These are phyloP conservation scores for Seriola rivoliana DNA, from an alignment of 2,113 vertebrate species.

Conservation along the genomic window DNA sequence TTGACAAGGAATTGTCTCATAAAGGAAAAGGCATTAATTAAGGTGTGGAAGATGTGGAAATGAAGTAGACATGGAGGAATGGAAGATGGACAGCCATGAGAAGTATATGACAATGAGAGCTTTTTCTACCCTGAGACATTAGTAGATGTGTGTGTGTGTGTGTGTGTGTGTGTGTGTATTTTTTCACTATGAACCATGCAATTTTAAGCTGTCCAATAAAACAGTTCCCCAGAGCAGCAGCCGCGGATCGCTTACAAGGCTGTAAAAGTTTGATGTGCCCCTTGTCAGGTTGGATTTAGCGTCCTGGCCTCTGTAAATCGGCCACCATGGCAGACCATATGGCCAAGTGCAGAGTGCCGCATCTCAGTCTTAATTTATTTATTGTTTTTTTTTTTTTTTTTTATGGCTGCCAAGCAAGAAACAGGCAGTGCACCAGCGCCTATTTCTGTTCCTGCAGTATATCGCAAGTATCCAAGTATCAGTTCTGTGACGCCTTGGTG, in stretches of 20 bases:
- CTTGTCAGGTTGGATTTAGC: slow-evolving; percentile 72
- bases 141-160: slow-evolving; percentile 1
- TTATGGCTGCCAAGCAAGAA: slow-evolving; percentile 24
- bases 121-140: slow-evolving; percentile 17
- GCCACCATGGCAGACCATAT: slow-evolving; percentile 16
- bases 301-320: slow-evolving; percentile 42
- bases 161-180: slow-evolving; percentile 4
- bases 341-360: slow-evolving; percentile 20
- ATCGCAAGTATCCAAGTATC: not conserved
- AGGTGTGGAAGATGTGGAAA: not conserved
- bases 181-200: slow-evolving; percentile 67
- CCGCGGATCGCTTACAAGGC: slow-evolving; percentile 67
- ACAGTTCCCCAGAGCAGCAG: slow-evolving; percentile 42
- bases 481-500: not conserved
- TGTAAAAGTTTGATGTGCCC: slow-evolving; percentile 71
- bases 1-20: slow-evolving; percentile 32
- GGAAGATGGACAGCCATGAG: slow-evolving; percentile 10
- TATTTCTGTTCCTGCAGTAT: slow-evolving; percentile 17
- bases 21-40: slow-evolving; percentile 45
- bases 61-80: not conserved
- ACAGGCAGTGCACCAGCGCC: not conserved
- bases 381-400: slow-evolving; percentile 35
- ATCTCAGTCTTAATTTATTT: slow-evolving; percentile 63
- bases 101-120: not conserved
- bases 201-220: slow-evolving; percentile 75